These are phyloP conservation scores for Bombus turneri DNA, from an alignment of 1,140 invertebrate genomes.

Conservation along the genomic window DNA sequence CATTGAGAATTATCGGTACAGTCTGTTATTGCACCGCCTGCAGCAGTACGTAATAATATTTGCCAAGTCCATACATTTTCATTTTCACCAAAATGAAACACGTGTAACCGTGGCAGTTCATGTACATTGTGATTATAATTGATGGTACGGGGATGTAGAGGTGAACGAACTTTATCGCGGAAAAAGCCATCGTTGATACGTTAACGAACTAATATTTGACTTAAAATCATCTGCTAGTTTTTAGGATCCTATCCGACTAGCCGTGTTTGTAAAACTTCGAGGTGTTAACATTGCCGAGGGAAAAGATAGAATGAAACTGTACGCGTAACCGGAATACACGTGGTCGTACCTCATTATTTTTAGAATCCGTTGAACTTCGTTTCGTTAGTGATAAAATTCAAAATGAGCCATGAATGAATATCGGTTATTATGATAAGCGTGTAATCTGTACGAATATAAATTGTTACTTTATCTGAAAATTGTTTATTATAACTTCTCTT, in stretches of 20 bases:
- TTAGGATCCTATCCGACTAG: slow-evolving; percentile 11
- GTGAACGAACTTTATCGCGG: not conserved
- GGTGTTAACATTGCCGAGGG: slow-evolving; percentile 20
- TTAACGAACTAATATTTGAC: slow-evolving; percentile 44
- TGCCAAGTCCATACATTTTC: not conserved
- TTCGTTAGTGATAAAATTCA: not conserved
- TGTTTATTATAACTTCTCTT: no score
- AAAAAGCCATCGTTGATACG: slow-evolving; percentile 24
- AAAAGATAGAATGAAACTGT: slow-evolving; percentile 21
- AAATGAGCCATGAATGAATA: not conserved
- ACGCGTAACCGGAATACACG: not conserved
- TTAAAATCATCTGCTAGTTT: slow-evolving; percentile 20
- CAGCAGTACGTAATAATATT: not conserved
- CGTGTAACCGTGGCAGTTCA: not conserved
- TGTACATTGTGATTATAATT: not conserved
- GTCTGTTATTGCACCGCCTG: not conserved
- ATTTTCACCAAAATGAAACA: slow-evolving; percentile 15
- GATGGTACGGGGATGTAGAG: not conserved
- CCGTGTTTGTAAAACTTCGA: slow-evolving; percentile 16
- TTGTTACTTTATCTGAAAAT: no score
- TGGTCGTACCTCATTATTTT: not conserved
- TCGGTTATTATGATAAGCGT: not conserved
- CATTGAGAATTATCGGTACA: slow-evolving; percentile 19
- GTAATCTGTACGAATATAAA: not conserved
- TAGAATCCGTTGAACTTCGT: not conserved